phyloP scores from a whole-genome alignment of 2,113 vertebrate genomes.

The Pseudorasbora parva region DNA sequence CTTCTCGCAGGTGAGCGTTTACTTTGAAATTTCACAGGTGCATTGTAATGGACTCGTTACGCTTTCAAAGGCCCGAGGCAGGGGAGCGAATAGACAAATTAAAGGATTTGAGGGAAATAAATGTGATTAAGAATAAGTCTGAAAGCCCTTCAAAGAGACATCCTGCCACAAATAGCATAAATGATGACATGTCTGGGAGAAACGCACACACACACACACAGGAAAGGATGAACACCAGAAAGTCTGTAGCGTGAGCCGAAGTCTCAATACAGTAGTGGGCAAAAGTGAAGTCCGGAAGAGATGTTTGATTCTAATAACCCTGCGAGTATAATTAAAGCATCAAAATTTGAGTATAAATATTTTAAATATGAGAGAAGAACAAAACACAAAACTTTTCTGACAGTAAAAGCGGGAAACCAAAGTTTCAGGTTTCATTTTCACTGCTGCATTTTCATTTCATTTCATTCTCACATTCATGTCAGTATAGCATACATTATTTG shows the following conservation, averaged over 20 bases:
- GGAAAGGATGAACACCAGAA: not conserved
- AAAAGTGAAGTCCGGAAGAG: no score
- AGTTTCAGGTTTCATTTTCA: no score
- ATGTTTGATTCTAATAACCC: no score
- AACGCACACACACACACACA: not conserved
- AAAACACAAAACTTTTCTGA: no score
- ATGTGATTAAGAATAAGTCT: slow-evolving; percentile 45
- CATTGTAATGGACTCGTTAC: slow-evolving; percentile 63
- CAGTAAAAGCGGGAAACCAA: no score
- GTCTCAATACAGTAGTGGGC: not conserved
- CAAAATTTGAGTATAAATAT: no score
- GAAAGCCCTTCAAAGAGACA: slow-evolving; percentile 57
- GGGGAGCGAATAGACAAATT: slow-evolving; percentile 52
- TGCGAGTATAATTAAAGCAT: no score
- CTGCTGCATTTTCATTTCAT: no score
- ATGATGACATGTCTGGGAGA: slow-evolving; percentile 55
- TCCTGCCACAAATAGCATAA: slow-evolving; percentile 54
- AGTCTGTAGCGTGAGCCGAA: slow-evolving; percentile 17
- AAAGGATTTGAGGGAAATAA: slow-evolving; percentile 32
- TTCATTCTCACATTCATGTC: no score
- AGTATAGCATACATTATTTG: no score
- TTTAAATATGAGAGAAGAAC: no score
- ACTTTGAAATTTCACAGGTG: slow-evolving; percentile 43
- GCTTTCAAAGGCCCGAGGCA: slow-evolving; percentile 62
- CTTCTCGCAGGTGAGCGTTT: not conserved